Evolutionary conservation across 64 coral and sea anemone species (phyloP), one percentile per base, ranked within the genome.

Genomic region (Pocillopora verrucosa): DNA sequence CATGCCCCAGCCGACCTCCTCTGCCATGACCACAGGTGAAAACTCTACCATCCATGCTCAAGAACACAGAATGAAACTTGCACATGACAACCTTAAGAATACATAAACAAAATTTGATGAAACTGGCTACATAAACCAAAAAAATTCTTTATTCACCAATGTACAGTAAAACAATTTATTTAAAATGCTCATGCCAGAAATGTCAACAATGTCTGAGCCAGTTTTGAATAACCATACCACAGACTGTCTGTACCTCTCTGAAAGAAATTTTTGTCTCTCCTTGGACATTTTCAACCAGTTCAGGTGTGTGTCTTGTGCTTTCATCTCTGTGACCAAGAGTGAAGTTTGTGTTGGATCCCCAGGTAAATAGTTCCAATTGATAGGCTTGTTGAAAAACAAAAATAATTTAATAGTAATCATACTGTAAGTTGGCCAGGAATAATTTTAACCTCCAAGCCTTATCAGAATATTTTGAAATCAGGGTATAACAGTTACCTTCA

Each of bases 251-350:
- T 92, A 93, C 97, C 91, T 99, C 82, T 80, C 76, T 72, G 62
- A 99, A 86, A 26, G 69, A 93, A 75, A 88, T 59, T 2, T 81
- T 75, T 59, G 13, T 79, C 10, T 90, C 73, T 30, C 88, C 72
- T 56, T 57, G 78, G 36, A 93, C 70, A 13, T 37, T 83, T 73
- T 95, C 93, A 76, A 99, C 37, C 17, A 95, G 58, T 88, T 99
- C 97, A 81, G 97, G 97, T 38, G 61, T 63, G 13, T 93, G 77
- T 59, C 93, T 90, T 16, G 64, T 80, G 73, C 86, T 99, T 56
- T 99, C 91, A 82, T 99, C 94, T 91, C 87, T 82, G 85, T 99
- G 97, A 61, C 93, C 93, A 58, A 99, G 89, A 16, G 93, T 99
- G 36, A 99, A 99, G 86, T 99, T 99, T 0, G 93, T 90, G 64